Percentiles rank a stretch among this genome's conserved stretches.
Conservation (phyloP, 2,113 vertebrate species). For the Ranitomeya variabilis region DNA sequence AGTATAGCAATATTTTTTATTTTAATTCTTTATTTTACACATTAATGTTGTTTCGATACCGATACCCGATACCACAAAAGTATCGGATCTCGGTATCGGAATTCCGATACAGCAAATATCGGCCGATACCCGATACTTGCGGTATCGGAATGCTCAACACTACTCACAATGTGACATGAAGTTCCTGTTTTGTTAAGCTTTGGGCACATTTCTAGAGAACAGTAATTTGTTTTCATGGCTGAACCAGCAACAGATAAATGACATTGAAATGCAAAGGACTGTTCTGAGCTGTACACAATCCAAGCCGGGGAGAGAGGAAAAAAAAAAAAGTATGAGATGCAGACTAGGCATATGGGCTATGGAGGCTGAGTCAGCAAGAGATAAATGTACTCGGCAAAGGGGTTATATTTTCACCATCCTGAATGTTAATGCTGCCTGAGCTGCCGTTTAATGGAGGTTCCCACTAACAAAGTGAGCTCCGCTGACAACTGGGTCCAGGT, state of each 20-base stretch:
- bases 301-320: not conserved
- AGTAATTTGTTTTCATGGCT: slow-evolving; percentile 41
- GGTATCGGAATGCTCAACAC: no score
- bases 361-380: not conserved
- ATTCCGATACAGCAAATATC: no score
- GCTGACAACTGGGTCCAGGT: no score
- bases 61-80: no score
- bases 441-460: no score
- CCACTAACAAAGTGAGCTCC: no score
- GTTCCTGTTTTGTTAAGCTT: slow-evolving; percentile 6
- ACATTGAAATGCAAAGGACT: slow-evolving; percentile 54
- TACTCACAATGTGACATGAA: not conserved
- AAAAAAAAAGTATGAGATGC: not conserved
- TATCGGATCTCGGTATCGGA: no score
- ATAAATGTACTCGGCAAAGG: not conserved
- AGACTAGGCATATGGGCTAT: not conserved
- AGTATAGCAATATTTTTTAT: no score
- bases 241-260: slow-evolving; percentile 55
- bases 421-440: not conserved
- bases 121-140: no score
- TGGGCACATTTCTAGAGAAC: slow-evolving; percentile 1
- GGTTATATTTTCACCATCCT: not conserved
- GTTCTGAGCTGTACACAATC: slow-evolving; percentile 52
- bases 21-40: no score
- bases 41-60: no score